These are phyloP conservation scores for Lytechinus variegatus DNA, from an alignment of 35 echinoderm and acorn worm species.

Conservation along the genomic window DNA sequence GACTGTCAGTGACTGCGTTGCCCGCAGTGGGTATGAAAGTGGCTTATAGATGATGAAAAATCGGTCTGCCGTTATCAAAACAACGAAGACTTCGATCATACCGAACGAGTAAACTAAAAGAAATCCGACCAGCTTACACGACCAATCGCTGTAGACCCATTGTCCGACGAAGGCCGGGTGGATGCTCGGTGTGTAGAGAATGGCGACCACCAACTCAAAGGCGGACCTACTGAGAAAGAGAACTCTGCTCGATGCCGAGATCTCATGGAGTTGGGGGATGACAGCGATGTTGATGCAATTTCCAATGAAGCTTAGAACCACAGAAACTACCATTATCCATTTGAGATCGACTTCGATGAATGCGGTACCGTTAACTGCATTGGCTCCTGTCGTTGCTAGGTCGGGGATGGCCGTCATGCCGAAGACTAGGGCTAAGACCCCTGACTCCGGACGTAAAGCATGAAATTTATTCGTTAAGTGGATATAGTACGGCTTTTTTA, in stretches of 20 bases:
- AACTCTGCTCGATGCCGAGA: neutral
- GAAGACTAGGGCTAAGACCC: neutral
- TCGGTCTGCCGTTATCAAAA: neutral
- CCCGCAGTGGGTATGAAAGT: neutral
- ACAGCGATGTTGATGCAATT: neutral
- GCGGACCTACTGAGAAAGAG: neutral
- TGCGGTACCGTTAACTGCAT: neutral
- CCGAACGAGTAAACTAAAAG: constrained; percentile 15
- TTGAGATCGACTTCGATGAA: constrained; percentile 2
- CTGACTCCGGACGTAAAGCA: neutral
- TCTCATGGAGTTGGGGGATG: neutral
- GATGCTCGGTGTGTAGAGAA: neutral
- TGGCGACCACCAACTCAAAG: neutral
- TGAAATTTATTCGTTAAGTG: neutral
- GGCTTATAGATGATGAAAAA: constrained; percentile 29
- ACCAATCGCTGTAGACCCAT: constrained; percentile 20
- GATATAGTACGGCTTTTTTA: neutral
- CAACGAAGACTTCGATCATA: constrained; percentile 15
- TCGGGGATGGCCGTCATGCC: neutral
- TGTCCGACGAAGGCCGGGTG: neutral
- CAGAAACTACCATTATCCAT: neutral
- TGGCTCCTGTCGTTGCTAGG: neutral
- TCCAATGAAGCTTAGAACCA: neutral
- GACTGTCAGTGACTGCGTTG: neutral
- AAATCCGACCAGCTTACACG: neutral